Conservation (phyloP, 2,888 invertebrate genomes). For the Colostygia pectinataria region DNA sequence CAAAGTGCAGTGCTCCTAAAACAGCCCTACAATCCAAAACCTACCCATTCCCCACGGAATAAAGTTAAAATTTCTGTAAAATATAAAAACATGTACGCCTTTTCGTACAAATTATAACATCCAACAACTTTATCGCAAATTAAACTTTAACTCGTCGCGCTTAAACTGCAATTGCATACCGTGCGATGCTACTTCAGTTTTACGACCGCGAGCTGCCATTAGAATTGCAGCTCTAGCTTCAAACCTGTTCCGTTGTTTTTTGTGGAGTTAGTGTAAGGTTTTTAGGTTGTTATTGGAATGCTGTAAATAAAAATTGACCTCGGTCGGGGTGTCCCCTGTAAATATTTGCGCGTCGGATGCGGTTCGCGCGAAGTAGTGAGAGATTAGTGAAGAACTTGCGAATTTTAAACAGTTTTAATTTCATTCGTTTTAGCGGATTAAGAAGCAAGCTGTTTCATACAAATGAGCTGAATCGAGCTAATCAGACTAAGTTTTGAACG, state of each 20-base stretch:
- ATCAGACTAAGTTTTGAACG: conserved; percentile 20
- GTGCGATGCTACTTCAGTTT: conserved; percentile 49
- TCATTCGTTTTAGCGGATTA: conserved; percentile 19
- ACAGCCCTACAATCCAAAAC: conserved; percentile 32
- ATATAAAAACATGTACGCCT: conserved; percentile 26
- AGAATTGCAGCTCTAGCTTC: conserved; percentile 35
- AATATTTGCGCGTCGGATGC: conserved; percentile 74
- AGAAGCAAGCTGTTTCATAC: conserved; percentile 19
- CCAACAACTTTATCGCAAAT: conserved; percentile 47
- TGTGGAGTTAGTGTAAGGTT: not conserved
- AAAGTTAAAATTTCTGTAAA: conserved; percentile 26
- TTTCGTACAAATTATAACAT: conserved; percentile 38
- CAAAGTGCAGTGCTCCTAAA: conserved; percentile 76
- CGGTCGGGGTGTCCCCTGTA: conserved; percentile 73
- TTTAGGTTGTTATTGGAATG: conserved; percentile 46
- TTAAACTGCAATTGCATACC: conserved; percentile 57
- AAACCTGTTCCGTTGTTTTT: conserved; percentile 31
- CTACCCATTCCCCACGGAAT: conserved; percentile 19
- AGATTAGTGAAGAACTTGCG: conserved; percentile 61
- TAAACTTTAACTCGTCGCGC: conserved; percentile 50
- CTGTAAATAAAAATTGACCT: conserved; percentile 70
- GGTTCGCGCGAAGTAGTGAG: conserved; percentile 65
- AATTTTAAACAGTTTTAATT: conserved; percentile 50
- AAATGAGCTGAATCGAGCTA: conserved; percentile 23
- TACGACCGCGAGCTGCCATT: conserved; percentile 40